Conservation (phyloP, 2,888 invertebrate genomes). For the Parnassius smintheus region DNA sequence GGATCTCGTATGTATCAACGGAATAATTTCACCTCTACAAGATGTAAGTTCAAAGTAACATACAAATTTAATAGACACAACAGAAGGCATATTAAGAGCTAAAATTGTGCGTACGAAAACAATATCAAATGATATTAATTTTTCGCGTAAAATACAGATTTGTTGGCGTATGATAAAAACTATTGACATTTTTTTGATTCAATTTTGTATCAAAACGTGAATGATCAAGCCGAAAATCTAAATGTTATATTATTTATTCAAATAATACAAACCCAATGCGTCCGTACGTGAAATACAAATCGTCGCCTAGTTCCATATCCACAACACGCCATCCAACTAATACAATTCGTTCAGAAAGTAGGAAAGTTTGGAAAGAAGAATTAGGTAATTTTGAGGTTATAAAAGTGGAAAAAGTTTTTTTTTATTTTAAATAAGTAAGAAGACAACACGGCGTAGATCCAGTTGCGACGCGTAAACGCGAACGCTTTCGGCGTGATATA, state of each 20-base stretch:
- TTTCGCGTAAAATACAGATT: not conserved
- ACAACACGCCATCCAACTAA: slow-evolving; percentile 53
- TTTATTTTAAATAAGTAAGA: not conserved
- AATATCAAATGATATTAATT: too few relatives aligned
- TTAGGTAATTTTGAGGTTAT: not conserved
- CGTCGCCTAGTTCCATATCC: slow-evolving; percentile 70
- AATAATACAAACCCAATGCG: slow-evolving; percentile 68
- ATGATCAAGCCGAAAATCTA: not conserved
- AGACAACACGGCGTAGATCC: not conserved
- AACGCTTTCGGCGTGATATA: slow-evolving; percentile 7
- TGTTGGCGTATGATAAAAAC: not conserved
- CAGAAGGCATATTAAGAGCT: too few relatives aligned
- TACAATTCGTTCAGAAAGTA: slow-evolving; percentile 28
- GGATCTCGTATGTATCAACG: too few relatives aligned
- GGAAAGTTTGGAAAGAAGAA: not conserved
- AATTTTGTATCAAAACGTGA: not conserved
- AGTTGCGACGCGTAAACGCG: slow-evolving; percentile 26
- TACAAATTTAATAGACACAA: too few relatives aligned
- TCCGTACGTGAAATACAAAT: slow-evolving; percentile 65
- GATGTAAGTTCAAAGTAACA: too few relatives aligned
- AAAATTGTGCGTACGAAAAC: too few relatives aligned
- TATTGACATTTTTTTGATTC: not conserved
- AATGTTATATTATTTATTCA: not conserved
- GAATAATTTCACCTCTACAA: too few relatives aligned
- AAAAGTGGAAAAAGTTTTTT: not conserved